Percentiles rank a stretch among this genome's conserved stretches.
These are phyloP conservation scores for Fragum whitleyi DNA, from an alignment of 2,888 invertebrate species.

Conservation along the genomic window DNA sequence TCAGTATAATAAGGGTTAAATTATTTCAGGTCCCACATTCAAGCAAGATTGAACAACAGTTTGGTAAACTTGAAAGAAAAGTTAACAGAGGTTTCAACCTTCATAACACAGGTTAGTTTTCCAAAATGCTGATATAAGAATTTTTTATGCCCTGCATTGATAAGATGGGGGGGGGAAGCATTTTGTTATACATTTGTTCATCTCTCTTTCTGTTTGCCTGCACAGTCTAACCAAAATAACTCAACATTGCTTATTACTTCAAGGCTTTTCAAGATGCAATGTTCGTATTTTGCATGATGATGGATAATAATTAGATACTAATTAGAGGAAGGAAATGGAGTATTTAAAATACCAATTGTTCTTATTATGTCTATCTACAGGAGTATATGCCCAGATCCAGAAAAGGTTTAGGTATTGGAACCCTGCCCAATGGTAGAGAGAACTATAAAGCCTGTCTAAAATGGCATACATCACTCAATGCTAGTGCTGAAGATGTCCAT, in stretches of 20 bases:
- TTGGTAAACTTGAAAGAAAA: constrained; percentile 25
- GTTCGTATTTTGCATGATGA: too few species aligned
- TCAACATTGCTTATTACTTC: too few species aligned
- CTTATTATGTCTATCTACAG: background rate
- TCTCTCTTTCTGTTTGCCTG: background rate
- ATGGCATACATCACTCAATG: constrained; percentile 78
- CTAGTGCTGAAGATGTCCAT: constrained; percentile 81
- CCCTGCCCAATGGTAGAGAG: constrained; percentile 63
- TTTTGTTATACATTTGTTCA: background rate
- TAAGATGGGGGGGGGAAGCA: background rate
- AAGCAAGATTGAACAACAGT: background rate
- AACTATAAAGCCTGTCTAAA: constrained; percentile 79
- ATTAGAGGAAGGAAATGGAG: too few species aligned
- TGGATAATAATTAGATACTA: too few species aligned
- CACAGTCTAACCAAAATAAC: too few species aligned
- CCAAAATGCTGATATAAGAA: too few species aligned
- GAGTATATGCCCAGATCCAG: constrained; percentile 74
- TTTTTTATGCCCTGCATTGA: background rate
- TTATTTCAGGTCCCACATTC: background rate
- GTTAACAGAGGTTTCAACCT: constrained; percentile 21
- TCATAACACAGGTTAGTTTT: constrained; percentile 40
- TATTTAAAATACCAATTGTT: too few species aligned
- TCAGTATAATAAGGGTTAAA: too few species aligned
- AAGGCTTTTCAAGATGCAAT: too few species aligned
- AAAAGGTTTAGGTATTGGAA: constrained; percentile 74